A percentile compares a stretch with the other conserved stretches of the same genome.
phyloP scores from a whole-genome alignment of 1,140 invertebrate genomes.

The Bilobella aurantiaca region DNA sequence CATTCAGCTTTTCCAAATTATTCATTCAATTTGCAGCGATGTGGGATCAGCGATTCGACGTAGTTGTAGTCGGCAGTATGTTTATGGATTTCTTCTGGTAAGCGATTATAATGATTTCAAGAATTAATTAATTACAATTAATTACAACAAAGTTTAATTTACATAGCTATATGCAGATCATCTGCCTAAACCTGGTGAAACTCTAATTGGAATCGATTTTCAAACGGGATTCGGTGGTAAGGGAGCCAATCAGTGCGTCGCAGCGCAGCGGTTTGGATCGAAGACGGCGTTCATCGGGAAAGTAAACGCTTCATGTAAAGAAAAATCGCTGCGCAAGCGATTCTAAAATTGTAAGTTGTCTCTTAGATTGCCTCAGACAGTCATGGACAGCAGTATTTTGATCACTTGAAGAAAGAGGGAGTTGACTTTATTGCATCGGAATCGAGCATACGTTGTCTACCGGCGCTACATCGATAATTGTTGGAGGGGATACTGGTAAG shows the following conservation, averaged over 20 bases:
- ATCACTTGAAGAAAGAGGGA: no score
- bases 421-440: no score
- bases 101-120: no score
- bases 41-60: slow-evolving; percentile 16
- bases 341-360: no score
- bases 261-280: slow-evolving; percentile 71
- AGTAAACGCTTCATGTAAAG: slow-evolving; percentile 51
- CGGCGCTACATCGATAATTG: no score
- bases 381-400: no score
- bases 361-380: slow-evolving; percentile 70
- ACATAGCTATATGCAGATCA: slow-evolving; percentile 66
- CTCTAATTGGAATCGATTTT: slow-evolving; percentile 71
- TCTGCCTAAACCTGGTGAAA: slow-evolving; percentile 81
- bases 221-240: slow-evolving; percentile 83
- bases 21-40: not conserved
- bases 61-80: slow-evolving; percentile 29
- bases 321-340: no score
- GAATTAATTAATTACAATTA: no score
- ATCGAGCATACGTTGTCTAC: no score
- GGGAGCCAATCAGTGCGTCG: slow-evolving; percentile 91
- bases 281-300: slow-evolving; percentile 69
- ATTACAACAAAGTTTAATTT: slow-evolving; percentile 21
- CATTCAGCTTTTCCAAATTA: no score
- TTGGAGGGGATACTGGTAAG: no score
- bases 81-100: slow-evolving; percentile 34